Base-by-base conservation (phyloP, 2,797 vertebrate genomes). In the Peromyscus melanophrys region DNA sequence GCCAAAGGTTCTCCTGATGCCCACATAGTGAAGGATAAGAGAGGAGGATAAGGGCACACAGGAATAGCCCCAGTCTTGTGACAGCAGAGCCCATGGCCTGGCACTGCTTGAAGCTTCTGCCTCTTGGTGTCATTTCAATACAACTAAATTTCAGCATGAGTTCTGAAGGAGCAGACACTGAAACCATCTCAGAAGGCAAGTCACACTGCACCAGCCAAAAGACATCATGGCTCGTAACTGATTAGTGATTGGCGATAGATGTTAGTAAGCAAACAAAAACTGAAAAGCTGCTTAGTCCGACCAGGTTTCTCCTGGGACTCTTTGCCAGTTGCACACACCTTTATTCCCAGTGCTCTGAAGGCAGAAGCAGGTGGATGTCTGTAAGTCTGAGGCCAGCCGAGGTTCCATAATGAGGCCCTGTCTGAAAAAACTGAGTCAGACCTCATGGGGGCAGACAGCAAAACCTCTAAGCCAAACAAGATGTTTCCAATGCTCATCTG, bases 181-280 rank as follows among this genome's bases (percentile, higher is more conserved):
- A 49, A 93, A 46, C 52, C 73, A 0, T 14, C 17, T 46, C 43
- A 23, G 17, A 34, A 61, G 16, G 67, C 40, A 71, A 27, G 34
- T 63, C 69, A 0, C 8, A 11, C 29, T 31, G 11, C 31, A 55
- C 40, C 21, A 29, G 40, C 76, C 81, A 12, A 5, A 17, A 69
- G 46, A 25, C n/a, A 2, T 8, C 10, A 0, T 2, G 10, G 9
- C 2, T 3, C 1, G 1, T 10, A 55, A 78, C 31, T 19, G 13
- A 65, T 37, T 71, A 17, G 9, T 5, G 10, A 8, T 21, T 21
- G n/a, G 43, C 27, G 2, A 10, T 8, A 76, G 43, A 27, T 1
- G 25, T 55, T 31, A 43, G 37, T 49, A 55, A 80, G 69, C 17
- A 27, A 84, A 65, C 27, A 2, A n/a, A 43, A 29, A 29, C 34